Evolutionary conservation across 1,140 invertebrate species (phyloP).

Genomic region (Nephotettix cincticeps): DNA sequence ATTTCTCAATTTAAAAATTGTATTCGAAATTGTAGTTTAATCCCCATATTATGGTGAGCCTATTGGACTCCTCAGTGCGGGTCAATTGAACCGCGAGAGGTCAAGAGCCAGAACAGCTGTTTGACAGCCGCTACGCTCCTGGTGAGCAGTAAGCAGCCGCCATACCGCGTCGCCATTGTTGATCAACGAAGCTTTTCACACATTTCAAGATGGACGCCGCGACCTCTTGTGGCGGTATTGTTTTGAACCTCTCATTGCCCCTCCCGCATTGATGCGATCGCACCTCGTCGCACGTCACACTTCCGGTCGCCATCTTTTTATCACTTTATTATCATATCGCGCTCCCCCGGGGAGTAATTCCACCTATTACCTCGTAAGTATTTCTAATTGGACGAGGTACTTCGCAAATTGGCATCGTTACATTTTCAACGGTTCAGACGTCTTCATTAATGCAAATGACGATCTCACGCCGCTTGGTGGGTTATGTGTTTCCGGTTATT

Average conservation of each 20-base stretch:
- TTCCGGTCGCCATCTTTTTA: background rate
- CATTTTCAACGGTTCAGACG: background rate
- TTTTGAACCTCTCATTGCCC: slow-evolving; percentile 1
- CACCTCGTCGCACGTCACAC: background rate
- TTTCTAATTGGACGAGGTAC: background rate
- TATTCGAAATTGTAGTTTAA: too few species aligned
- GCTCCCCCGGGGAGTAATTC: background rate
- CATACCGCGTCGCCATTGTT: too few species aligned
- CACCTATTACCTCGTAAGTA: background rate
- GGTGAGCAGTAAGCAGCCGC: too few species aligned
- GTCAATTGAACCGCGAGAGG: too few species aligned
- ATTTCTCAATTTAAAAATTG: too few species aligned
- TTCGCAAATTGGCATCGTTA: background rate
- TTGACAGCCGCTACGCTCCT: too few species aligned
- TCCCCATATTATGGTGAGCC: too few species aligned
- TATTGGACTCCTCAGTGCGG: too few species aligned
- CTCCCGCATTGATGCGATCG: background rate
- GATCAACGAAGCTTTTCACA: too few species aligned
- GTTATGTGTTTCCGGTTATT: background rate
- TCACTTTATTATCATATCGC: background rate
- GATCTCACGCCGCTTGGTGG: background rate
- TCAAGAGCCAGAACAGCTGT: too few species aligned
- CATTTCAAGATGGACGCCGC: background rate
- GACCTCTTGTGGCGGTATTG: background rate
- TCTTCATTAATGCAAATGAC: background rate